Percentiles rank a stretch among this genome's conserved stretches.
Evolutionary conservation across 2,113 vertebrate species (phyloP).

Genomic region (Mixornis gularis): DNA sequence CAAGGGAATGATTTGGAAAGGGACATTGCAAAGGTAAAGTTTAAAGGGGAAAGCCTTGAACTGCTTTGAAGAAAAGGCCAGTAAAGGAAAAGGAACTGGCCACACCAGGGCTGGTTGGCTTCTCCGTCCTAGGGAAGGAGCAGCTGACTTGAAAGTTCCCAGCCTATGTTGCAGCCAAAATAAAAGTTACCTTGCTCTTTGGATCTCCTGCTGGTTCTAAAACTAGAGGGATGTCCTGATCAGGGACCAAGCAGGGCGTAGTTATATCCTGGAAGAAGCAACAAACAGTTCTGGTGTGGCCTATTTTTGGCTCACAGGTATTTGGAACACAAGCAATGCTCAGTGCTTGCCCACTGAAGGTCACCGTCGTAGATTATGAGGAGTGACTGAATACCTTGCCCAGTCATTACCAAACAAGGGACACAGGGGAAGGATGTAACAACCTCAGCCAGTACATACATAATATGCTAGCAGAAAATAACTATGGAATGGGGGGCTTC

Average conservation of each 20-base stretch:
- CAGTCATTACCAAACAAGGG: background rate
- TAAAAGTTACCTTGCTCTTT: slow-evolving; percentile 59
- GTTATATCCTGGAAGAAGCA: slow-evolving; percentile 71
- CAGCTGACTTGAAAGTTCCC: slow-evolving; percentile 2
- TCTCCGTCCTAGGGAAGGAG: slow-evolving; percentile 25
- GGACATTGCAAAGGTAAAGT: background rate
- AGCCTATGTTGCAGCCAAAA: slow-evolving; percentile 42
- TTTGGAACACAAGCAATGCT: slow-evolving; percentile 21
- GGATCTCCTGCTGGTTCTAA: slow-evolving; percentile 63
- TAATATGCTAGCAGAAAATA: background rate
- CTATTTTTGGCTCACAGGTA: slow-evolving; percentile 33
- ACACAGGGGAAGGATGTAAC: background rate
- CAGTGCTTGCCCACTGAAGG: background rate
- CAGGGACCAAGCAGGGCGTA: slow-evolving; percentile 65
- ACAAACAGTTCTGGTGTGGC: slow-evolving; percentile 64
- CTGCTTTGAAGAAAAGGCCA: slow-evolving; percentile 41
- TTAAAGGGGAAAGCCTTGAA: slow-evolving; percentile 19
- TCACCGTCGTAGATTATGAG: background rate
- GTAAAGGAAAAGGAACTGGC: background rate
- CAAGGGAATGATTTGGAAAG: slow-evolving; percentile 20
- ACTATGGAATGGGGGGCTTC: background rate
- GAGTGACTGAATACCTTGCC: background rate
- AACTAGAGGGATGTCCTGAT: slow-evolving; percentile 64
- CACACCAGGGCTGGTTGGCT: slow-evolving; percentile 17
- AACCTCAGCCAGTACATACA: background rate